A percentile compares a stretch with the other conserved stretches of the same genome.
These are phyloP conservation scores for Tipula confusa DNA, from an alignment of 2,888 invertebrate species.

Conservation along the genomic window DNA sequence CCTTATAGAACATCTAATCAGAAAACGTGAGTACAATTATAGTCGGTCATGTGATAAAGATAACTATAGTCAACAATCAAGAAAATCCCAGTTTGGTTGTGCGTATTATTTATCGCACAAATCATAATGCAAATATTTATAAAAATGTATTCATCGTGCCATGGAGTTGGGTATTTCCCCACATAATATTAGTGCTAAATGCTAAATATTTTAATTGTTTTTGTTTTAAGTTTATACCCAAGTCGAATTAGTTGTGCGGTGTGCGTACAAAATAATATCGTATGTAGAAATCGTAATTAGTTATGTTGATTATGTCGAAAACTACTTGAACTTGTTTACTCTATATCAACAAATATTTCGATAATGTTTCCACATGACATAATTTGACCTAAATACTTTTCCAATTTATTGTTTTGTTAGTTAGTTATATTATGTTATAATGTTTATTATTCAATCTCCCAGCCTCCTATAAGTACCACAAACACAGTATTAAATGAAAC, in stretches of 20 bases:
- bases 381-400: neutral
- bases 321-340: conserved; percentile 21
- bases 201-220: neutral
- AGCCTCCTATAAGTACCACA: neutral
- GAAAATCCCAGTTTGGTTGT: no score
- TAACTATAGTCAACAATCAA: no score
- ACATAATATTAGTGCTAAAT: neutral
- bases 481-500: neutral
- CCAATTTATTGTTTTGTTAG: neutral
- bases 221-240: neutral
- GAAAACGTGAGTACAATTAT: no score
- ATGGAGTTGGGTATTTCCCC: neutral
- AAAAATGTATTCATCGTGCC: neutral
- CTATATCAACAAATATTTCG: neutral
- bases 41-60: no score
- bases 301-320: neutral
- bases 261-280: neutral
- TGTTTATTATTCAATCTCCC: neutral
- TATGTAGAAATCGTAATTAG: neutral
- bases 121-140: neutral
- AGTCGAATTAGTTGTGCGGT: neutral
- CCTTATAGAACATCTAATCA: no score
- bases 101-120: neutral
- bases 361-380: neutral
- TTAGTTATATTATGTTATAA: neutral